Evolutionary conservation across 1,140 invertebrate species (phyloP), one percentile per base, ranked within the genome.

Genomic region (Mya arenaria): DNA sequence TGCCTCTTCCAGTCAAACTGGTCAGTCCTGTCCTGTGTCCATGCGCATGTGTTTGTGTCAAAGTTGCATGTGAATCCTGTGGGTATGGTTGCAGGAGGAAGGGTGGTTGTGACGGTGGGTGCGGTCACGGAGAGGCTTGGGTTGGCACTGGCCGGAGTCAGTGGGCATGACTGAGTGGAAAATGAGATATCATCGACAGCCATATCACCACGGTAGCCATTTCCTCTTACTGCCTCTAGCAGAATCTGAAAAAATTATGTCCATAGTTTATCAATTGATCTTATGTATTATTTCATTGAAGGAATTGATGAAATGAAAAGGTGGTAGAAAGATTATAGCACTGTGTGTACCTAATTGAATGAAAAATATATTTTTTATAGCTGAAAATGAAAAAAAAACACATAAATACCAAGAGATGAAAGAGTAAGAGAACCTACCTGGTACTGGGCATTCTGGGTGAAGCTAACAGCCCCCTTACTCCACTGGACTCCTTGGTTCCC

Each of bases 1-100:
- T 95, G 93, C 79, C 95, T 89, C 19, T 73, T 93, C 96, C 96
- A 97, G 85, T 96, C 95, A 87, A 97, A 97, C 87, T 96, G 95
- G 86, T 96, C 95, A 4, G 93, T 93, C 0, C 94, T 94, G 87
- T 96, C 96, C 81, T 96, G 95, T 2, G 91, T 94, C 96, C 96
- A 97, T 32, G 95, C 95, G 85, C 96, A 97, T 0, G 96, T 86
- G 86, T 94, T 93, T 15, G 80, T 90, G 88, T 97, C 96, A 90
- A 97, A 97, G 90, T 96, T 95, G 87, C 96, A 97, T 15, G 77
- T 79, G 58, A 85, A 88, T n/a, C 63, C 74, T 41, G 66, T 58
- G 60, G 80, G 25, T 60, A 83, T 52, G 32, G 36, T 37, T 1
- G 37, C 39, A 17, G 79, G 68, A 10, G 65, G 39, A 23, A 52